Evolutionary conservation across 2,113 vertebrate species (phyloP).

Genomic region (Scytalopus superciliaris): DNA sequence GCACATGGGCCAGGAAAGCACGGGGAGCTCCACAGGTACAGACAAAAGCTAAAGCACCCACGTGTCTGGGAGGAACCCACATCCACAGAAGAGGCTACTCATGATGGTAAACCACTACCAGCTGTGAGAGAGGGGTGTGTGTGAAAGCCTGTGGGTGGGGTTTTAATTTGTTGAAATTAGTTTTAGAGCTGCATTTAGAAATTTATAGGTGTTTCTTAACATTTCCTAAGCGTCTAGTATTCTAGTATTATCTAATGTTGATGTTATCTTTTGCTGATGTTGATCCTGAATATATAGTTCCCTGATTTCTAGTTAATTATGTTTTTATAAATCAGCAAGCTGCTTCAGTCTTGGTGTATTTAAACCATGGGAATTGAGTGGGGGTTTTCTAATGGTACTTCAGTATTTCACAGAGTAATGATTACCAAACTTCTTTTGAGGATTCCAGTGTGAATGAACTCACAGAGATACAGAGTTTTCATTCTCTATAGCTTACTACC

Average conservation of each 20-base stretch:
- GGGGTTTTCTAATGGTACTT: neutral
- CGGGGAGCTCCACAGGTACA: neutral
- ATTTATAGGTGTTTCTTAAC: neutral
- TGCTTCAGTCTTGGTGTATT: neutral
- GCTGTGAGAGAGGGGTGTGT: neutral
- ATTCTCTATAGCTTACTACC: neutral
- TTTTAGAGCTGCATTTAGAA: neutral
- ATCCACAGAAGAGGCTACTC: neutral
- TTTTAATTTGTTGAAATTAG: neutral
- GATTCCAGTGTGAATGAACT: neutral
- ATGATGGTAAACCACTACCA: neutral
- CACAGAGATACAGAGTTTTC: neutral
- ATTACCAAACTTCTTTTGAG: neutral
- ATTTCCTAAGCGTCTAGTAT: neutral
- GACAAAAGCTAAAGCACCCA: neutral
- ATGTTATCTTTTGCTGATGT: neutral
- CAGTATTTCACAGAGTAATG: neutral
- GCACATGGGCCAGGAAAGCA: accelerated
- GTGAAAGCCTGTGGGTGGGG: neutral
- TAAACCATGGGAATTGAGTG: neutral
- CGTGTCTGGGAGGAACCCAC: neutral
- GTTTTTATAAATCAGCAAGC: neutral
- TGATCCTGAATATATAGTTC: neutral
- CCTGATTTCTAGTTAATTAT: neutral
- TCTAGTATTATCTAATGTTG: neutral